Percentiles rank a stretch among this genome's conserved stretches.
These are phyloP conservation scores for Oncorhynchus mykiss DNA, from an alignment of 2,113 vertebrate genomes.

Conservation along the genomic window DNA sequence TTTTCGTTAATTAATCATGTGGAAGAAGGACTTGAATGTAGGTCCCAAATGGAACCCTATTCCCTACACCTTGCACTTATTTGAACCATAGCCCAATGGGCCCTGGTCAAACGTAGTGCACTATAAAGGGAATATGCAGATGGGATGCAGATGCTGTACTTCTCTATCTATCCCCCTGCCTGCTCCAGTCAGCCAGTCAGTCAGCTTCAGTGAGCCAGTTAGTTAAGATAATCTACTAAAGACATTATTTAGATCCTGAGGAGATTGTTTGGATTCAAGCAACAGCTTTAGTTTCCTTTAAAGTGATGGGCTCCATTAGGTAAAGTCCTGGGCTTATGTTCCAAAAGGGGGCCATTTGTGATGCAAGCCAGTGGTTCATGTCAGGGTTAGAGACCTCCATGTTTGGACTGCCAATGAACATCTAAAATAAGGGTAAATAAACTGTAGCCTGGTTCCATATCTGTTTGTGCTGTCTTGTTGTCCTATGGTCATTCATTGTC, in stretches of 20 bases:
- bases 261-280: constrained; percentile 23
- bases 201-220: not conserved
- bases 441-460: not conserved
- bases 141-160: too few relatives aligned
- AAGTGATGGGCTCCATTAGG: not conserved
- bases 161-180: too few relatives aligned
- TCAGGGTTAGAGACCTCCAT: not conserved
- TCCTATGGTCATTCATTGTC: not conserved
- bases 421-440: not conserved
- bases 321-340: not conserved
- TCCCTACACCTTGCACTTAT: too few relatives aligned
- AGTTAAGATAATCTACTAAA: constrained; percentile 13
- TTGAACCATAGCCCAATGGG: too few relatives aligned
- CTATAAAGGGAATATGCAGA: too few relatives aligned
- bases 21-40: not conserved
- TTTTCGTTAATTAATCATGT: constrained; percentile 23
- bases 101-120: too few relatives aligned
- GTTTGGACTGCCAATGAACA: not conserved
- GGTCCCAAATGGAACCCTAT: too few relatives aligned
- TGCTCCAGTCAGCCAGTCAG: too few relatives aligned
- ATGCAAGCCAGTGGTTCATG: not conserved
- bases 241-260: constrained; percentile 19
- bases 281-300: constrained; percentile 23
- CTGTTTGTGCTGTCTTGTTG: not conserved
- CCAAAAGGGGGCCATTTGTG: too few relatives aligned